These are phyloP conservation scores for Malachius bipustulatus DNA, from an alignment of 2,888 invertebrate genomes.

Conservation along the genomic window DNA sequence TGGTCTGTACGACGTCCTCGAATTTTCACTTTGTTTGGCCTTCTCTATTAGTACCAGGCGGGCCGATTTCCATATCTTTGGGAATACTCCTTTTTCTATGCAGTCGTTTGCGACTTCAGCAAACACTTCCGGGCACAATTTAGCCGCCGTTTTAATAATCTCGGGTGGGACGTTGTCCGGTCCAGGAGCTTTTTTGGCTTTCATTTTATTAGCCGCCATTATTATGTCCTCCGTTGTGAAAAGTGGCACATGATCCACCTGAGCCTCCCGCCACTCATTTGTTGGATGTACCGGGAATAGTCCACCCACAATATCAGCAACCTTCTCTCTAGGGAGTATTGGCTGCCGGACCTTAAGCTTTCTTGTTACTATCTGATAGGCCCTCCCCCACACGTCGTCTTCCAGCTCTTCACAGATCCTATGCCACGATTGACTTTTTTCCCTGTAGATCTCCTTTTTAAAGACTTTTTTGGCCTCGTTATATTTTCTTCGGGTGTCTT, in stretches of 20 bases:
- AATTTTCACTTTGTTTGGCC: constrained; percentile 7
- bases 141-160: constrained; percentile 7
- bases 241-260: neutral
- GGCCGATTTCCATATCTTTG: constrained; percentile 12
- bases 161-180: constrained; percentile 9
- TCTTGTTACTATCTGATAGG: constrained; percentile 12
- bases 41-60: constrained; percentile 11
- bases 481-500: neutral
- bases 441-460: constrained; percentile 2
- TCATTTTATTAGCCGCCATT: constrained; percentile 6
- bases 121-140: neutral
- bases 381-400: constrained; percentile 9
- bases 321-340: no score
- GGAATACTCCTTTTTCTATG: neutral
- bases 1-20: no score
- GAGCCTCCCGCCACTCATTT: neutral
- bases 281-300: constrained; percentile 6
- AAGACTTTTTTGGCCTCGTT: constrained; percentile 5
- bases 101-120: constrained; percentile 5
- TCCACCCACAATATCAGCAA: neutral
- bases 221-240: constrained; percentile 7
- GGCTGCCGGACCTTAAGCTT: neutral
- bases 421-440: constrained; percentile 9
- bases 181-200: constrained; percentile 10
- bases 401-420: constrained; percentile 10